phyloP scores from a whole-genome alignment of 2,797 vertebrate species.

The Hypotaenidia okinawae region DNA sequence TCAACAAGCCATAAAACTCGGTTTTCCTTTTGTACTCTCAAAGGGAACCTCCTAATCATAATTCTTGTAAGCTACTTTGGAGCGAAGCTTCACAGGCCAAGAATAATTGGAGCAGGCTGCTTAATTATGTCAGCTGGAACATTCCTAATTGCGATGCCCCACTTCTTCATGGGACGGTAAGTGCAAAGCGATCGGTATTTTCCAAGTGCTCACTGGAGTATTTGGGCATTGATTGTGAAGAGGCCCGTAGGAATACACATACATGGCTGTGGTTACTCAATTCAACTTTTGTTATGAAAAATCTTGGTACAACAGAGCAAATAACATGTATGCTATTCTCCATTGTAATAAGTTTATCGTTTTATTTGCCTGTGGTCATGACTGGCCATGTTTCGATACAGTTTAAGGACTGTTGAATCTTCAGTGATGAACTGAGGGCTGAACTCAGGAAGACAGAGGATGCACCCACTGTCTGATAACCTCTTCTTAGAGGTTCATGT shows the following conservation, averaged over 20 bases:
- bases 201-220: background rate
- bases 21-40: constrained; percentile 46
- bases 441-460: background rate
- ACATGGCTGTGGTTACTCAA: background rate
- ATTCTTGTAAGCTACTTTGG: constrained; percentile 95
- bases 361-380: background rate
- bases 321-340: background rate
- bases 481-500: background rate
- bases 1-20: background rate
- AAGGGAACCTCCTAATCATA: constrained; percentile 93
- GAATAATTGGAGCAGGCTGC: constrained; percentile 90
- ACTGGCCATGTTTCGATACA: background rate
- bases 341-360: background rate
- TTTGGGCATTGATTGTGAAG: background rate
- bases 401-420: background rate
- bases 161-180: constrained; percentile 92
- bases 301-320: background rate
- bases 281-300: background rate
- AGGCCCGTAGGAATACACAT: background rate
- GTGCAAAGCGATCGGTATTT: constrained; percentile 34
- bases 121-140: constrained; percentile 92
- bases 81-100: constrained; percentile 91
- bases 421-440: background rate
- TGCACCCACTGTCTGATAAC: background rate
- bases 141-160: constrained; percentile 89